Evolutionary conservation across 2,797 vertebrate species (phyloP).

Genomic region (Leontopithecus rosalia): DNA sequence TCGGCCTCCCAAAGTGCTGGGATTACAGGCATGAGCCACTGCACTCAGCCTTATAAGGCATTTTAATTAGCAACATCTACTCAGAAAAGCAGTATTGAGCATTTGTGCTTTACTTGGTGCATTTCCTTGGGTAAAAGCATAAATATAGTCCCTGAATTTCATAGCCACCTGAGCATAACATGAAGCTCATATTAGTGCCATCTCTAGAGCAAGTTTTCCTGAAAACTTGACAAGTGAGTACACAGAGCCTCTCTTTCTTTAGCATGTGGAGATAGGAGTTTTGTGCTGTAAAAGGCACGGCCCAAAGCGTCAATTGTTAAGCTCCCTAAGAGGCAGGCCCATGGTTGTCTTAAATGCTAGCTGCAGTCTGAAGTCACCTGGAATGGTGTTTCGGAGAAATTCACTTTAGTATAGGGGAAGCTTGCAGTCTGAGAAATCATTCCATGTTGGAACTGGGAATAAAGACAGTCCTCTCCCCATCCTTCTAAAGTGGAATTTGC

Average conservation of each 20-base stretch:
- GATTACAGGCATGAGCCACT: too few species aligned
- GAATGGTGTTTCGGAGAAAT: background rate
- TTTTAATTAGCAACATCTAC: background rate
- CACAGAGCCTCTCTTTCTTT: background rate
- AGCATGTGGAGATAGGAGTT: background rate
- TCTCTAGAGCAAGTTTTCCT: background rate
- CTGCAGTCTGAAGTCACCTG: background rate
- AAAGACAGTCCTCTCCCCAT: background rate
- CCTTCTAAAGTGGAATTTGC: conserved; percentile 6
- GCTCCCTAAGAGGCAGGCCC: background rate
- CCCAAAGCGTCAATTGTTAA: background rate
- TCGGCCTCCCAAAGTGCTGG: too few species aligned
- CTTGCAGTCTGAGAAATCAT: background rate
- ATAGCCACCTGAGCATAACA: conserved; percentile 33
- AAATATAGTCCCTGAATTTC: conserved; percentile 48
- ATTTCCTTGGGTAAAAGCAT: conserved; percentile 36
- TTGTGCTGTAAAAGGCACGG: background rate
- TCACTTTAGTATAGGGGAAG: background rate
- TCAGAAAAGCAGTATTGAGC: background rate
- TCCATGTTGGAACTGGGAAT: background rate
- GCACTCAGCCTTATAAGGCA: background rate
- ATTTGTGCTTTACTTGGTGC: conserved; percentile 10
- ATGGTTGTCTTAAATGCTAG: background rate
- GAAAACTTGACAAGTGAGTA: background rate
- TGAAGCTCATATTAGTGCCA: conserved; percentile 33